Evolutionary conservation across 2,888 invertebrate species (phyloP).

Genomic region (Charanyca ferruginea): DNA sequence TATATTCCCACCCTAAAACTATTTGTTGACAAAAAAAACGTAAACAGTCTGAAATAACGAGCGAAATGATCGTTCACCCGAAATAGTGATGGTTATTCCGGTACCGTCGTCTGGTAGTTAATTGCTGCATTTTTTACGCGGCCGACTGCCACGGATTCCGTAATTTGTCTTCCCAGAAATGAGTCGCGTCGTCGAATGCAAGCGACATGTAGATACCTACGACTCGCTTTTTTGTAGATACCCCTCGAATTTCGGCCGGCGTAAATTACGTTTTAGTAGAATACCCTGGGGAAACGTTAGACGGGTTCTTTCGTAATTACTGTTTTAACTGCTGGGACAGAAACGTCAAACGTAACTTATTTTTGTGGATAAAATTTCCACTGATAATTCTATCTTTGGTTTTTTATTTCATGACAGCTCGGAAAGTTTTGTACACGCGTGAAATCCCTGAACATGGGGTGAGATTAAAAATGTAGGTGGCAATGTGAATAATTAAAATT

Average conservation of each 20-base stretch:
- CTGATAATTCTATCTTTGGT: conserved; percentile 65
- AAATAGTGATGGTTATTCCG: conserved; percentile 86
- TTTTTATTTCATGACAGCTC: conserved; percentile 45
- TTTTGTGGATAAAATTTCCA: conserved; percentile 80
- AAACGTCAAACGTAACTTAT: conserved; percentile 88
- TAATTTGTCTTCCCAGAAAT: conserved; percentile 91
- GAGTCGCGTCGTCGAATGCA: conserved; percentile 90
- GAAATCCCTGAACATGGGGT: conserved; percentile 48
- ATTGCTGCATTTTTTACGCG: conserved; percentile 89
- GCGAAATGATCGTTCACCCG: conserved; percentile 83
- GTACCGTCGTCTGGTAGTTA: conserved; percentile 82
- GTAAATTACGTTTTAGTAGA: conserved; percentile 90
- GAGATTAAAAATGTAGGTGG: conserved; percentile 70
- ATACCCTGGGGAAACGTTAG: conserved; percentile 89
- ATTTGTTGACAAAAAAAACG: conserved; percentile 79
- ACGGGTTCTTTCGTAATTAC: conserved; percentile 88
- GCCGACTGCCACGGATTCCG: conserved; percentile 85
- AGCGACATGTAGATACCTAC: conserved; percentile 85
- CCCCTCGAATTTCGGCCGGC: conserved; percentile 85
- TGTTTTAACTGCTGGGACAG: conserved; percentile 88
- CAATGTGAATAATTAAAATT: conserved; percentile 78
- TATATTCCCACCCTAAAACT: conserved; percentile 70
- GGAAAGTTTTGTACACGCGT: conserved; percentile 25
- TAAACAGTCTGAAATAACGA: conserved; percentile 85
- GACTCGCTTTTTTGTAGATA: conserved; percentile 72